Conservation (phyloP, 2,113 vertebrate genomes). For the Pomatostomus ruficeps region DNA sequence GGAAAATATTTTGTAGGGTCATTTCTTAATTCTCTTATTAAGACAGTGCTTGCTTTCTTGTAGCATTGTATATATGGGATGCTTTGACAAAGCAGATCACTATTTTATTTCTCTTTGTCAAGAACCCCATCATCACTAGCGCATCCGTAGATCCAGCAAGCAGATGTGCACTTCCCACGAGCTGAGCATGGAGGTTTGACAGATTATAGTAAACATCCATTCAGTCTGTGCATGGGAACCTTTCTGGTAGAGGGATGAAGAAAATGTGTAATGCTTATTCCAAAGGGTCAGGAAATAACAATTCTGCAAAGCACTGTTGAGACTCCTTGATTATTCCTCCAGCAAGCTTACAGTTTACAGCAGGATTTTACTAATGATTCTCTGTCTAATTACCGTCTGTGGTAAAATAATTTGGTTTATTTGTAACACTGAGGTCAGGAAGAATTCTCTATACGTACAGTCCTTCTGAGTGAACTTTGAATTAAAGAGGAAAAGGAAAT, state of each 20-base stretch:
- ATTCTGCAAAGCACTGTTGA: background rate
- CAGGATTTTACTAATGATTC: background rate
- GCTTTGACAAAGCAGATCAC: background rate
- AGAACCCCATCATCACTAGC: background rate
- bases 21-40: background rate
- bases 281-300: slow-evolving; percentile 19
- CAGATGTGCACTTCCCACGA: background rate
- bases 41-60: background rate
- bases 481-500: background rate
- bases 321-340: background rate
- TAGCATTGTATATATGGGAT: background rate
- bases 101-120: background rate
- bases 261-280: background rate
- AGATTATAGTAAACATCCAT: background rate
- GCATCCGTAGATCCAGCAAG: background rate
- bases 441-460: background rate
- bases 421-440: background rate
- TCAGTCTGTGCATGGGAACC: background rate
- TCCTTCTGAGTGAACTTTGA: background rate
- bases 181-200: background rate
- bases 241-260: background rate
- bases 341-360: background rate
- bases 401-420: slow-evolving; percentile 47
- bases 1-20: background rate
- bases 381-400: slow-evolving; percentile 37